Evolutionary conservation across 2,113 vertebrate genomes (phyloP).

Genomic region (Epinephelus lanceolatus): DNA sequence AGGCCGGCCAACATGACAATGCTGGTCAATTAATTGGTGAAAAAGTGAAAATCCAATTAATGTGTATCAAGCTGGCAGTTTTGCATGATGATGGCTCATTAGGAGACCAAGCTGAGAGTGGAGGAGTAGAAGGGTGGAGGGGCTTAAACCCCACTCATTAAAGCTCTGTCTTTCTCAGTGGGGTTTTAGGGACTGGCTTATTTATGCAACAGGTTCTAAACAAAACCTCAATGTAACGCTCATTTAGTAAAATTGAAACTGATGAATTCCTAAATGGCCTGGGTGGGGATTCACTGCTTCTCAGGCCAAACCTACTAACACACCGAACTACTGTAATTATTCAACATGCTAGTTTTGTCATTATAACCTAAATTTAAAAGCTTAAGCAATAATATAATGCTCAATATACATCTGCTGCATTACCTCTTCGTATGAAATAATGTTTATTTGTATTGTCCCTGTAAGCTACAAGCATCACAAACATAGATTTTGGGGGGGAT

Average conservation of each 20-base stretch:
- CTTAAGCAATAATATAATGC: not conserved
- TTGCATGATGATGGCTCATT: conserved; percentile 92
- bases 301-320: conserved; percentile 16
- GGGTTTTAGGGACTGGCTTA: conserved; percentile 81
- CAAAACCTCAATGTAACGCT: conserved; percentile 81
- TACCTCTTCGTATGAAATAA: not conserved
- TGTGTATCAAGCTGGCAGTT: conserved; percentile 90
- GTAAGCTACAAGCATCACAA: not conserved
- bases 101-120: conserved; percentile 81
- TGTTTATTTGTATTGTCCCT: not conserved
- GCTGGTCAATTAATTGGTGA: conserved; percentile 89
- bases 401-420: not conserved
- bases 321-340: not conserved
- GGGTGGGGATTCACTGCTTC: conserved; percentile 63
- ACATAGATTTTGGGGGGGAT: too few relatives aligned
- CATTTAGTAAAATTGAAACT: conserved; percentile 77
- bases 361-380: not conserved
- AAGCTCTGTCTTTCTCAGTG: conserved; percentile 87
- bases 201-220: conserved; percentile 88
- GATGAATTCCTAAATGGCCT: conserved; percentile 78
- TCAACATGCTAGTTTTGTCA: not conserved
- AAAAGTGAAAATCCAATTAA: conserved; percentile 94
- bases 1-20: conserved; percentile 87
- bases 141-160: conserved; percentile 90
- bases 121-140: conserved; percentile 73